Evolutionary conservation across 2,888 invertebrate species (phyloP), one percentile per base, ranked within the genome.

Genomic region (Tineola bisselliella): DNA sequence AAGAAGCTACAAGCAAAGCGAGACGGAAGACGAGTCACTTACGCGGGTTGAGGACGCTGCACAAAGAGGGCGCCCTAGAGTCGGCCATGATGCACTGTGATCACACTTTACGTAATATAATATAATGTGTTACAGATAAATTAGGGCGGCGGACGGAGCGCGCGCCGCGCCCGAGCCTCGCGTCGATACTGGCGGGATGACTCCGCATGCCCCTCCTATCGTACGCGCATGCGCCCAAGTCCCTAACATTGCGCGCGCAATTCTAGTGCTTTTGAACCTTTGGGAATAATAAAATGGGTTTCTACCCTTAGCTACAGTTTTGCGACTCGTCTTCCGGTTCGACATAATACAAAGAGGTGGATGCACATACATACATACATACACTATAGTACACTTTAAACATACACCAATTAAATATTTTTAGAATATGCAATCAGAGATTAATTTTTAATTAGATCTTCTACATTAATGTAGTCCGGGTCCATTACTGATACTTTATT

Each of bases 91-190:
- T 48, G 25, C 59, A 43, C 44, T 43, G 19, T 43, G 44, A 71
- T 77, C 69, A 67, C 74, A 76, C 76, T 87, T 87, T 86, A 87
- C 84, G 86, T 87, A 87, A 87, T 79, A 18, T 54, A 52, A 17
- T 44, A 48, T 54, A 25, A 25, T 25, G 25, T 25, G 6, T 25
- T 25, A 25, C 25, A 54, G 48, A 10, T 13, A 10, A 19, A 54
- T 25, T 18, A 54, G 71, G 73, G 77, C 79, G 79, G 79, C 82
- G 72, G 72, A 76, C 71, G 71, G 75, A 77, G 80, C 82, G 81
- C 87, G 79, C 83, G 80, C 79, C 84, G 84, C 88, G 86, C 79
- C 84, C 81, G 84, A 84, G 83, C 80, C 78, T 83, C 84, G 86
- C 86, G 87, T 88, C 88, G 83, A 86, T 84, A 84, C 84, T 81